These are phyloP conservation scores for Mesocricetus auratus DNA, from an alignment of 2,113 vertebrate genomes.

Conservation along the genomic window DNA sequence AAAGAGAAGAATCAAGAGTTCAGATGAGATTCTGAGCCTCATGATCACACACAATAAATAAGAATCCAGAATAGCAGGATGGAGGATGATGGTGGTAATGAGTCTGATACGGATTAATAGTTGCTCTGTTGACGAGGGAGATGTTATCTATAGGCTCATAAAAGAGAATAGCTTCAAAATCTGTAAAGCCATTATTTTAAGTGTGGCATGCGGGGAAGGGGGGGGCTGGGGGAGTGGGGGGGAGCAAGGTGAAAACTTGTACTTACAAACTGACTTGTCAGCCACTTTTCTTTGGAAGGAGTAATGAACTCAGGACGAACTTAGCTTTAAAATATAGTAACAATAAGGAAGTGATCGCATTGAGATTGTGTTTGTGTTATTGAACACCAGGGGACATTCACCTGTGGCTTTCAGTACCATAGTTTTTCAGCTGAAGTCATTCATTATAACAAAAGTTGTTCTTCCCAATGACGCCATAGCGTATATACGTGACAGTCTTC, in stretches of 20 bases:
- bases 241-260: neutral
- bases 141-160: neutral
- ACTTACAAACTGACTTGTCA: neutral
- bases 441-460: neutral
- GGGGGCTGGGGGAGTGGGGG: too few species aligned
- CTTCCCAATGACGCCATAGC: neutral
- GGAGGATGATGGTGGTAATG: neutral
- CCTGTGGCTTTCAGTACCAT: neutral
- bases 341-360: neutral
- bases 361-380: neutral
- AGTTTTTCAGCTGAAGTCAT: neutral
- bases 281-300: neutral
- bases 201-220: neutral
- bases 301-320: neutral
- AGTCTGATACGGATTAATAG: neutral
- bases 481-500: neutral
- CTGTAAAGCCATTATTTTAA: conserved; percentile 5
- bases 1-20: neutral
- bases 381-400: neutral
- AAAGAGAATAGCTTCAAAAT: conserved; percentile 4
- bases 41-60: neutral
- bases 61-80: neutral
- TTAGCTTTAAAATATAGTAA: conserved; percentile 30
- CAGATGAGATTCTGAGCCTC: neutral
- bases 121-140: neutral